Conservation (phyloP, 2,888 invertebrate genomes). For the Eustalomyia histrio region DNA sequence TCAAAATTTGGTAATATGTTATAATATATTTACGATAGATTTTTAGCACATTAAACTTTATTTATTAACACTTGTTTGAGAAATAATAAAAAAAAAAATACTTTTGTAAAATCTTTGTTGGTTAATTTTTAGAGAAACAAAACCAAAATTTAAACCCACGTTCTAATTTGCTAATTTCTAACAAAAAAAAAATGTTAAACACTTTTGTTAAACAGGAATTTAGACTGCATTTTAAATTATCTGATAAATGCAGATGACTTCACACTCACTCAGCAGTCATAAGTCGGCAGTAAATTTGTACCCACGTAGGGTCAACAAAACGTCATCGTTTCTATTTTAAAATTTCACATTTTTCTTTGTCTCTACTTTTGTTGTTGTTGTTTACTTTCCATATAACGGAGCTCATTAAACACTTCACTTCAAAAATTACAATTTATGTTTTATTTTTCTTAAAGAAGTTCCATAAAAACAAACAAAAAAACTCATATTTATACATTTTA, state of each 20-base stretch:
- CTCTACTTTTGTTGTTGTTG: not conserved
- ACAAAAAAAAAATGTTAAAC: not conserved
- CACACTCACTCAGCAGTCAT: not conserved
- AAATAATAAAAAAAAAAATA: not conserved
- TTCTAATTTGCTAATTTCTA: not conserved
- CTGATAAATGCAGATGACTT: conserved; percentile 14
- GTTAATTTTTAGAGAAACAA: conserved; percentile 6
- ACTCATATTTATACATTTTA: conserved; percentile 12
- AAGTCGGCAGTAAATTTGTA: not conserved
- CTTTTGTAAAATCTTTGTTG: not conserved
- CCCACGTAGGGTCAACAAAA: conserved; percentile 8
- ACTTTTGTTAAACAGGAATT: conserved; percentile 1
- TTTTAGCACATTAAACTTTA: conserved; percentile 15
- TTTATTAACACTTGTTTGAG: conserved; percentile 26
- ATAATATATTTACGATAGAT: not conserved
- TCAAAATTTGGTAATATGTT: not conserved
- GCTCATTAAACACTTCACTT: conserved; percentile 20
- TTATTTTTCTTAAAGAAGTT: not conserved
- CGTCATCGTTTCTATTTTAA: not conserved
- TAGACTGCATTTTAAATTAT: conserved; percentile 1
- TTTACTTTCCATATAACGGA: conserved; percentile 1
- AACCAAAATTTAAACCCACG: conserved; percentile 25
- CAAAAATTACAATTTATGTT: conserved; percentile 14
- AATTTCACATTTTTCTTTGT: too few relatives aligned
- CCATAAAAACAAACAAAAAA: conserved; percentile 2